Evolutionary conservation across 2,113 vertebrate species (phyloP), one percentile per base, ranked within the genome.

Genomic region (Leuciscus idus): DNA sequence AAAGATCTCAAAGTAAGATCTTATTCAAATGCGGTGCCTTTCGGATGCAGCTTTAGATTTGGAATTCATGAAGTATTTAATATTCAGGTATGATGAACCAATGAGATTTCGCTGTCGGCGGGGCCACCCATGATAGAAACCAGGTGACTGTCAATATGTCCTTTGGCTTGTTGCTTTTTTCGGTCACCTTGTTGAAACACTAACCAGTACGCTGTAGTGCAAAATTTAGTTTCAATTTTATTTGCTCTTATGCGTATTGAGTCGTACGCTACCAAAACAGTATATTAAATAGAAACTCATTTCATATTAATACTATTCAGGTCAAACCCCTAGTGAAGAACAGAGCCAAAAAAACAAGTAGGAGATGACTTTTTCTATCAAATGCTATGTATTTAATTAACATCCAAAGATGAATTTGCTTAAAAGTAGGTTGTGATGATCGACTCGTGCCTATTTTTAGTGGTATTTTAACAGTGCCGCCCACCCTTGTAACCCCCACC

Each of bases 351-450:
- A 66, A 19, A 12, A 79, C 55, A 83, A 86, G 59, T 89, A 81
- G 90, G 91, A 91, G 90, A 94, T 91, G 91, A 89, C 92, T 92
- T 92, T 89, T 89, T 91, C 91, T 91, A 89, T 93, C 91, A 90
- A 83, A 85, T 89, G 86, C 88, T 86, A 84, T 90, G 86, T 91
- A 91, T 93, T 94, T 94, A 95, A 95, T 95, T 95, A 96, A 92
- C 93, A 94, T 92, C 91, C 93, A 92, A 95, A 96, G 95, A 96
- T 95, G 90, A 95, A 96, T 95, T 91, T 95, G 90, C 89, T 92
- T 82, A 90, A 90, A 96, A 95, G 92, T 95, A 94, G 95, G 95
- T 94, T 96, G 94, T 94, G 88, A 91, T 91, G 87, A 93, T 92
- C 91, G 91, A 94, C 88, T 85, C 88, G 78, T 52, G 84, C 90